Conservation (phyloP, 2,888 invertebrate genomes). For the Phorcus lineatus region DNA sequence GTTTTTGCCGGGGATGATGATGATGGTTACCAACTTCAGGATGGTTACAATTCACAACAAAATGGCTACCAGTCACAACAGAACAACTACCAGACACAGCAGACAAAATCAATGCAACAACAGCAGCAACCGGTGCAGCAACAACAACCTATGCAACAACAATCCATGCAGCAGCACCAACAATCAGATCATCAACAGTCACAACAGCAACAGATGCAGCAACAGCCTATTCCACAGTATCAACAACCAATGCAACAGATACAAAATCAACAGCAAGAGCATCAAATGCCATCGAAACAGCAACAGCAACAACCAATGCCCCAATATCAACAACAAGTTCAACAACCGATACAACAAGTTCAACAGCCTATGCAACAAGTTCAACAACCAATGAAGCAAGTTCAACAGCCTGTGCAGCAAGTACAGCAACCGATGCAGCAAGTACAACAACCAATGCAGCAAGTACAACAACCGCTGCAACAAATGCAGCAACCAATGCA, state of each 20-base stretch:
- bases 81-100: not conserved
- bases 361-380: slow-evolving; percentile 14
- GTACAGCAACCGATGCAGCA: slow-evolving; percentile 5
- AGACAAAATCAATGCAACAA: slow-evolving; percentile 1
- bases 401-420: slow-evolving; percentile 6
- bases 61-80: no score
- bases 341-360: not conserved
- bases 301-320: not conserved
- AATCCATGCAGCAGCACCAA: not conserved
- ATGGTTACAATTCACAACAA: no score
- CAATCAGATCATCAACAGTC: not conserved
- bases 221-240: not conserved
- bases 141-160: not conserved
- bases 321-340: not conserved
- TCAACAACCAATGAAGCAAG: slow-evolving; percentile 17
- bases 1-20: no score
- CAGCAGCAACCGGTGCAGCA: slow-evolving; percentile 16
- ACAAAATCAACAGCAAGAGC: slow-evolving; percentile 16
- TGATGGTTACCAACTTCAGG: no score
- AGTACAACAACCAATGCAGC: not conserved
- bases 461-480: slow-evolving; percentile 21
- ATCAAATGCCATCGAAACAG: not conserved
- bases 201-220: not conserved
- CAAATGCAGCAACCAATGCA: not conserved
- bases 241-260: not conserved